Conservation (phyloP, 2,888 invertebrate species). For the Drosophila monieri region DNA sequence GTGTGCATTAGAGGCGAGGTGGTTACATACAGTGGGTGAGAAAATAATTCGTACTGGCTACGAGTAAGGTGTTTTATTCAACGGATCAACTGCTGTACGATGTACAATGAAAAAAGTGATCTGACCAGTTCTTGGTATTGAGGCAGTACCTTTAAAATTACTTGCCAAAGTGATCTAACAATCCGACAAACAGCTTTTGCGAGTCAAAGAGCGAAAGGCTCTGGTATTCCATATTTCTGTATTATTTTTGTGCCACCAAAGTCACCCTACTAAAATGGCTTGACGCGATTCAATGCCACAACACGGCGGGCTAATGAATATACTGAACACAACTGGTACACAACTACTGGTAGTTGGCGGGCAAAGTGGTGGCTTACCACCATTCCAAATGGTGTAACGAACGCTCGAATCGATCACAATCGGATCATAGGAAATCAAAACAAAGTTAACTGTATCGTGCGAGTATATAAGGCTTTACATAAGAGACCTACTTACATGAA, state of each 20-base stretch:
- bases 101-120: constrained; percentile 26
- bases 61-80: constrained; percentile 3
- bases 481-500: constrained; percentile 31
- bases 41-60: constrained; percentile 29
- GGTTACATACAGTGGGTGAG: constrained; percentile 43
- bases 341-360: neutral
- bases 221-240: constrained; percentile 10
- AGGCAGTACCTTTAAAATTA: constrained; percentile 23
- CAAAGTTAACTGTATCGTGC: constrained; percentile 15
- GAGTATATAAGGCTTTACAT: constrained; percentile 22
- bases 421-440: constrained; percentile 15
- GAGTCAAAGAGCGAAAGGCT: constrained; percentile 11
- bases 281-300: constrained; percentile 34
- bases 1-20: constrained; percentile 28
- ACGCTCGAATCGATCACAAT: constrained; percentile 33
- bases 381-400: constrained; percentile 28
- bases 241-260: neutral
- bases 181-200: constrained; percentile 1
- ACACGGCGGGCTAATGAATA: constrained; percentile 22
- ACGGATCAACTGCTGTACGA: constrained; percentile 6
- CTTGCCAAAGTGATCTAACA: constrained; percentile 38
- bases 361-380: constrained; percentile 24
- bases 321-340: no score
- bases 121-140: constrained; percentile 37
- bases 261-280: constrained; percentile 25